Percentiles rank a stretch among this genome's conserved stretches.
phyloP scores from a whole-genome alignment of 2,888 invertebrate species.

The Herminia tarsipennalis region DNA sequence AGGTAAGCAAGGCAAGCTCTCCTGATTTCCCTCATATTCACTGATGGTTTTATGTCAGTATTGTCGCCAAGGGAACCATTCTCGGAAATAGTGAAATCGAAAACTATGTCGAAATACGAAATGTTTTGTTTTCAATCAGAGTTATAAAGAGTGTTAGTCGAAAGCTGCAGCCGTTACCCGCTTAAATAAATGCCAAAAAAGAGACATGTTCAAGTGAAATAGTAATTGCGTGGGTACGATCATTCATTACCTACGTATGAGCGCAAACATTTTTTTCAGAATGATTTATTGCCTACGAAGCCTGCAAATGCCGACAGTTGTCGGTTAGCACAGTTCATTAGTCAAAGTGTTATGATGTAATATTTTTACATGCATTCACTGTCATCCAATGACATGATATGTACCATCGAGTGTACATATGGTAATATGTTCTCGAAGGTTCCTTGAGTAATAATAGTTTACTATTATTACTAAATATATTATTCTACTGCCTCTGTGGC shows the following conservation, averaged over 20 bases:
- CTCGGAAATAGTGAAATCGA: no score
- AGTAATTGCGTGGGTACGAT: conserved; percentile 28
- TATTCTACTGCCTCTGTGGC: no score
- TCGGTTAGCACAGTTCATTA: conserved; percentile 42
- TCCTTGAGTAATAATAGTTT: no score
- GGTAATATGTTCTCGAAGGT: no score
- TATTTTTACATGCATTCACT: conserved; percentile 21
- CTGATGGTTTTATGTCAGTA: no score
- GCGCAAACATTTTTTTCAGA: conserved; percentile 32
- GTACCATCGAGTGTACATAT: background rate
- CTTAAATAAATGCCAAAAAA: background rate
- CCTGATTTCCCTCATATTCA: no score
- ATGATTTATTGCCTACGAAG: conserved; percentile 38
- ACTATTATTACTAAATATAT: no score
- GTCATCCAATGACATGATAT: conserved; percentile 9
- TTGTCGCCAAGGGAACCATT: no score
- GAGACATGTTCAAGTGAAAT: conserved; percentile 11
- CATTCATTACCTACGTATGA: conserved; percentile 29
- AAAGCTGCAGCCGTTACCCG: background rate
- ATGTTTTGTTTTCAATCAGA: no score
- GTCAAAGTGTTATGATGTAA: conserved; percentile 38
- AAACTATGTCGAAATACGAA: no score
- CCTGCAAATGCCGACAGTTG: conserved; percentile 23
- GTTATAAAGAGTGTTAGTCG: no score
- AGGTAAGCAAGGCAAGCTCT: no score